Base-by-base conservation (phyloP, 2,113 vertebrate genomes). In the Myiozetetes cayanensis region DNA sequence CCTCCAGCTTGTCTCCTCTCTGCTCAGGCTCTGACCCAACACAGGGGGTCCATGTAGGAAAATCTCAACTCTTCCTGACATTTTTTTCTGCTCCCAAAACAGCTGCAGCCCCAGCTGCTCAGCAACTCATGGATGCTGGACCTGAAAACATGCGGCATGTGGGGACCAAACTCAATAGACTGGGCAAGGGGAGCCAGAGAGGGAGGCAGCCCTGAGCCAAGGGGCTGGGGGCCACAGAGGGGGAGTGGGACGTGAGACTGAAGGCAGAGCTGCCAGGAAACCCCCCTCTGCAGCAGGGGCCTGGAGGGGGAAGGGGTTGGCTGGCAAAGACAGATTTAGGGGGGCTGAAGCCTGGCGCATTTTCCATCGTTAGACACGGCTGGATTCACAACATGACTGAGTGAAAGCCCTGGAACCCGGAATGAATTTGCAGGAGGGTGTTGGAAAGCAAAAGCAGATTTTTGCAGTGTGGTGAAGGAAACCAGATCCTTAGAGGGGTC, bases 51-150 rank as follows among this genome's bases (percentile, higher is more conserved):
- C 0, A 0, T 10, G 25, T 5, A 68, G 37, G 62, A 49, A 77
- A 76, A 49, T 11, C 11, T 68, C 66, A 59, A 11, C 47, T 23
- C 25, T 24, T 33, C 10, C 24, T 5, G n/a, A 46, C 7, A 74
- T 82, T 31, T 44, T 85, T 49, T 39, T 18, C 47, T 31, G 12
- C 16, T 72, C 49, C 21, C 30, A 30, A 41, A 74, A 66, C 66
- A 94, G 84, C 89, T 89, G 77, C 89, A 94, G 61, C 35, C 70
- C 31, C 92, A 93, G 87, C 93, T 95, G 87, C 93, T 83, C 20
- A 0, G 24, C 2, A 8, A 1, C 16, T 85, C 1, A 0, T 19
- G 35, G 46, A 62, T 67, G 50, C 2, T 4, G 41, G 79, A 94
- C 59, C 25, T 30, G 7, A 79, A 92, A 94, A 30, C 71, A 37